These are phyloP conservation scores for Nezara viridula DNA, from an alignment of 2,888 invertebrate species.

Conservation along the genomic window DNA sequence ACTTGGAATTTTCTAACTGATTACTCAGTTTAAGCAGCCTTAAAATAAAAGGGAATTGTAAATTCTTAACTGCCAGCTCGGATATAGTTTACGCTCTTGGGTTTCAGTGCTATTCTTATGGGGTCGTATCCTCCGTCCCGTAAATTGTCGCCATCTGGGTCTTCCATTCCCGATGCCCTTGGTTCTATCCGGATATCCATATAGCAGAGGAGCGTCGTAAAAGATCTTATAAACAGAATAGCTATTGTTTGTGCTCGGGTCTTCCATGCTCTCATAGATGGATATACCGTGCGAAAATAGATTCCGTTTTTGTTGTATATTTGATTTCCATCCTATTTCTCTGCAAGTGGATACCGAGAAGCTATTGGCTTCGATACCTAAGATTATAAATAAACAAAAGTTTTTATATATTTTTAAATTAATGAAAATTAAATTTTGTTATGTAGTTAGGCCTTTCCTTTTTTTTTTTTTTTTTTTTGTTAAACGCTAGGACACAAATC, in stretches of 20 bases:
- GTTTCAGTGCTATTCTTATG: not conserved
- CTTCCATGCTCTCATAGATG: not conserved
- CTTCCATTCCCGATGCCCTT: not conserved
- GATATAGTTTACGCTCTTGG: not conserved
- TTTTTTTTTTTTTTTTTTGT: too few relatives aligned
- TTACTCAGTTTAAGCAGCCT: not conserved
- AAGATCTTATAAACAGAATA: slow-evolving; percentile 2
- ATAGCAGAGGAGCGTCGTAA: not conserved
- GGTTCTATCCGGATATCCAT: slow-evolving; percentile 1
- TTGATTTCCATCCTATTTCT: not conserved
- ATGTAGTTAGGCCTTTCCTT: too few relatives aligned
- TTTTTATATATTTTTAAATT: too few relatives aligned
- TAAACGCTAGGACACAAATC: too few relatives aligned
- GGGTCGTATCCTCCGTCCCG: not conserved
- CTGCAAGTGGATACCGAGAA: not conserved
- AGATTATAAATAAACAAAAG: not conserved
- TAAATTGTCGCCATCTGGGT: slow-evolving; percentile 31
- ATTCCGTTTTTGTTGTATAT: not conserved
- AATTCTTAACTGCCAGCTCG: not conserved
- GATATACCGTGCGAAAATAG: not conserved
- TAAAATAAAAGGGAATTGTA: slow-evolving; percentile 12
- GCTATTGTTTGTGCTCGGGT: not conserved
- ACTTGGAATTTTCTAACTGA: not conserved
- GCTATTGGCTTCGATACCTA: not conserved
- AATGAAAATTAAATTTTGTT: too few relatives aligned